These are phyloP conservation scores for Pholis gunnellus DNA, from an alignment of 2,113 vertebrate species.

Conservation along the genomic window DNA sequence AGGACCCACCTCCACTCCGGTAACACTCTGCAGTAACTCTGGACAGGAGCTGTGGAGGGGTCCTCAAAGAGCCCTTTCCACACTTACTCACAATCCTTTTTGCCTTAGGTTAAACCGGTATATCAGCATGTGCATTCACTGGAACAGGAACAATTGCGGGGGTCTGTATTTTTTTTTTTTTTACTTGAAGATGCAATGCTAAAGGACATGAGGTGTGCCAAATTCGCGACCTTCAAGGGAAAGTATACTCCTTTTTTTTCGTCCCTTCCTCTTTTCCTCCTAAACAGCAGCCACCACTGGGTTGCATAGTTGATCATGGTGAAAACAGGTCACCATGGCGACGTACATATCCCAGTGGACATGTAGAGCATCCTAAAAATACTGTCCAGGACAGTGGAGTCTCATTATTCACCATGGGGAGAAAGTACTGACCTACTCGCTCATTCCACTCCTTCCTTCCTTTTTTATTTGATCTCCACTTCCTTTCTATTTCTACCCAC, in stretches of 20 bases:
- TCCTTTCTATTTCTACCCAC: not conserved
- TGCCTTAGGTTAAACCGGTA: constrained; percentile 74
- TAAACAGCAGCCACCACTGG: constrained; percentile 58
- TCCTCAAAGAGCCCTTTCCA: constrained; percentile 67
- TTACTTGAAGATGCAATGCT: constrained; percentile 63
- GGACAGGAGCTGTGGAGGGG: constrained; percentile 38
- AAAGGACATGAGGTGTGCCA: constrained; percentile 77
- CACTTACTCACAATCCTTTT: constrained; percentile 68
- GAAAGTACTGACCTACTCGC: constrained; percentile 69
- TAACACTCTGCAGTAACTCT: constrained; percentile 43
- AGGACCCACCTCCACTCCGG: constrained; percentile 16
- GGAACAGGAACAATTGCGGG: constrained; percentile 43
- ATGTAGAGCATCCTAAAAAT: constrained; percentile 82
- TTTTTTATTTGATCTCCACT: not conserved
- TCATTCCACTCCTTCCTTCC: constrained; percentile 37
- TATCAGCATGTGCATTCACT: constrained; percentile 76
- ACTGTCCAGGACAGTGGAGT: constrained; percentile 69
- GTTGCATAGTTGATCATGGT: constrained; percentile 71
- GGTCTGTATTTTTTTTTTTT: not conserved
- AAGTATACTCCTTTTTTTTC: constrained; percentile 32
- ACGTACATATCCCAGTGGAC: constrained; percentile 71
- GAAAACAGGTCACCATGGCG: constrained; percentile 83
- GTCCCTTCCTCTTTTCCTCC: constrained; percentile 28
- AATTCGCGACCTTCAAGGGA: constrained; percentile 63
- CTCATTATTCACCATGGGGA: constrained; percentile 79